Evolutionary conservation across 2,113 vertebrate genomes (phyloP).

Genomic region (Leptodactylus fuscus): DNA sequence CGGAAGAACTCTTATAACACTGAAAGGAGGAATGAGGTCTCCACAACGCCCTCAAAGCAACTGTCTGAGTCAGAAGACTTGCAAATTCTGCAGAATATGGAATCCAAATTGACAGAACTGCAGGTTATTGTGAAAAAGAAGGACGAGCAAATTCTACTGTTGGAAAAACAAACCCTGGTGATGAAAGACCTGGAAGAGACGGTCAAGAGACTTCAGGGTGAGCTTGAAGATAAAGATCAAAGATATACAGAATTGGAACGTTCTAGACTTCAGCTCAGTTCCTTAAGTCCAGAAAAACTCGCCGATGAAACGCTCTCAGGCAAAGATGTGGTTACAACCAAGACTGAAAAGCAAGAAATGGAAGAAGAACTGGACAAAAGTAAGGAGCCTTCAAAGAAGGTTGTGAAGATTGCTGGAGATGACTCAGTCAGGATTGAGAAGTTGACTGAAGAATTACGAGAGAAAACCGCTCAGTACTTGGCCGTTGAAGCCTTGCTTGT

Average conservation of each 20-base stretch:
- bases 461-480: constrained; percentile 70
- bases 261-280: constrained; percentile 69
- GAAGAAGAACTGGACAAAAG: constrained; percentile 72
- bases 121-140: constrained; percentile 76
- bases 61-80: constrained; percentile 74
- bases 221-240: constrained; percentile 82
- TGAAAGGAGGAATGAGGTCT: constrained; percentile 68
- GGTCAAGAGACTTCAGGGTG: constrained; percentile 92
- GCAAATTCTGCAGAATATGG: constrained; percentile 68
- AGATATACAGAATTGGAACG: constrained; percentile 64
- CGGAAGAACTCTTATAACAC: constrained; percentile 56
- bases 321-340: constrained; percentile 69
- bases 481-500: constrained; percentile 73
- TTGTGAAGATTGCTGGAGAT: constrained; percentile 50
- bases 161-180: constrained; percentile 77
- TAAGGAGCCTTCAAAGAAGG: constrained; percentile 53
- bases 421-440: constrained; percentile 61
- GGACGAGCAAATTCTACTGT: constrained; percentile 75
- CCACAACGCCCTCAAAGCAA: constrained; percentile 70
- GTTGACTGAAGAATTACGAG: constrained; percentile 68
- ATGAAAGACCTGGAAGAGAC: constrained; percentile 88
- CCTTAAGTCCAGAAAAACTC: constrained; percentile 73
- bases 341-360: constrained; percentile 75
- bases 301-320: constrained; percentile 41
- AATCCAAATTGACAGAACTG: constrained; percentile 74